phyloP scores from a whole-genome alignment of 2,113 vertebrate genomes.

The Litocranius walleri region DNA sequence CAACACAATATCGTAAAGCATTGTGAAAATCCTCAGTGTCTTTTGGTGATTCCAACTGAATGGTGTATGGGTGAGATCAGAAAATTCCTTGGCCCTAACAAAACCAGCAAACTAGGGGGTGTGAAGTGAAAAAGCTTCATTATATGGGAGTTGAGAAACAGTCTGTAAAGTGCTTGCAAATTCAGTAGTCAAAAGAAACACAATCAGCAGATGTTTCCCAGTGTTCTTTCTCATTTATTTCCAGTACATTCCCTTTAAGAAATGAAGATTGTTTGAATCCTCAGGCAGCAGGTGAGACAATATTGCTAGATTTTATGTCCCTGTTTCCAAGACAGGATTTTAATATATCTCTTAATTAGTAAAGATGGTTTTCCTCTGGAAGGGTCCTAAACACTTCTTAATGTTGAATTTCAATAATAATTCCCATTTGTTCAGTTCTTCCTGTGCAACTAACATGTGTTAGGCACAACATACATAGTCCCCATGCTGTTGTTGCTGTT shows the following conservation, averaged over 20 bases:
- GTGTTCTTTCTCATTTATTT: neutral
- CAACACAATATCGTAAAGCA: neutral
- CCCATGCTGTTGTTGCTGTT: neutral
- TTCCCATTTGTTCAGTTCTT: neutral
- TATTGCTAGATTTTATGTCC: neutral
- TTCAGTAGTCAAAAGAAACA: neutral
- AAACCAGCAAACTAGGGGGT: neutral
- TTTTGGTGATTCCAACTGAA: neutral
- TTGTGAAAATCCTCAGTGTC: neutral
- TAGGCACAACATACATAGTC: accelerated
- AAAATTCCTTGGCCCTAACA: neutral
- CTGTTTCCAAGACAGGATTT: neutral
- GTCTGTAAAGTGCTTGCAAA: neutral
- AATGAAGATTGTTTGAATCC: neutral
- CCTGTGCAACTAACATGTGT: neutral
- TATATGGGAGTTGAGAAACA: neutral
- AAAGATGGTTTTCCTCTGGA: neutral
- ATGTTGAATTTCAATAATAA: neutral
- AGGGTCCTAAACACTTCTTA: neutral
- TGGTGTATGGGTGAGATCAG: neutral
- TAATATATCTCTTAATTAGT: neutral
- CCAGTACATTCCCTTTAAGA: neutral
- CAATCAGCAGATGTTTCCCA: neutral
- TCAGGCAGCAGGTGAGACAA: neutral
- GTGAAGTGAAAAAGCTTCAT: neutral